A percentile compares a stretch with the other conserved stretches of the same genome.
Conservation (phyloP, 2,797 vertebrate genomes). For the Holocentrus rufus region DNA sequence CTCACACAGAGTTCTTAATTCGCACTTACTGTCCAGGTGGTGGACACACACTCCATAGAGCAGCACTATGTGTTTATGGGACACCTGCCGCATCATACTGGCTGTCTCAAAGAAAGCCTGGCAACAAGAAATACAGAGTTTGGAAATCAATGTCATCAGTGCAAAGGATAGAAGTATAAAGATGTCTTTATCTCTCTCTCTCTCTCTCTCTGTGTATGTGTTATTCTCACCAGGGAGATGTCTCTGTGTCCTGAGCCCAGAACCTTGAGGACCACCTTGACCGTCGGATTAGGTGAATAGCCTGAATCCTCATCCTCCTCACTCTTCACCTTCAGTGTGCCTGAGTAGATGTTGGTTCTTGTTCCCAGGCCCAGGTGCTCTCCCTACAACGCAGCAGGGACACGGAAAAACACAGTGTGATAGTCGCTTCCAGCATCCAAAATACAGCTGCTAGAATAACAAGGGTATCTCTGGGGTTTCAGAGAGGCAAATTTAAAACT, state of each 20-base stretch:
- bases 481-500: too few relatives aligned
- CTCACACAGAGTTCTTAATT: background rate
- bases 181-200: background rate
- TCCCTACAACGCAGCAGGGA: conserved; percentile 75
- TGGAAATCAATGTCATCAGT: background rate
- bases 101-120: conserved; percentile 98
- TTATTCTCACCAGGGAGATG: conserved; percentile 91
- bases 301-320: conserved; percentile 85
- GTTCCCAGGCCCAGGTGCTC: conserved; percentile 95
- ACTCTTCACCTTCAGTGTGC: conserved; percentile 88
- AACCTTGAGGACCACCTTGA: conserved; percentile 96
- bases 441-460: too few relatives aligned
- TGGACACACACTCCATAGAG: conserved; percentile 96
- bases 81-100: conserved; percentile 97
- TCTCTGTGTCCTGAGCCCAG: conserved; percentile 95
- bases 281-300: conserved; percentile 83
- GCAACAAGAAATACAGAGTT: background rate
- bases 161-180: background rate
- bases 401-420: background rate
- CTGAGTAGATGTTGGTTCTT: conserved; percentile 92
- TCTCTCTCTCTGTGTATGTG: background rate
- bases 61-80: conserved; percentile 95
- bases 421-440: background rate
- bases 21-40: conserved; percentile 93
- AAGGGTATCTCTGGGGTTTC: too few relatives aligned